Evolutionary conservation across 2,113 vertebrate species (phyloP).

Genomic region (Petromus typicus): DNA sequence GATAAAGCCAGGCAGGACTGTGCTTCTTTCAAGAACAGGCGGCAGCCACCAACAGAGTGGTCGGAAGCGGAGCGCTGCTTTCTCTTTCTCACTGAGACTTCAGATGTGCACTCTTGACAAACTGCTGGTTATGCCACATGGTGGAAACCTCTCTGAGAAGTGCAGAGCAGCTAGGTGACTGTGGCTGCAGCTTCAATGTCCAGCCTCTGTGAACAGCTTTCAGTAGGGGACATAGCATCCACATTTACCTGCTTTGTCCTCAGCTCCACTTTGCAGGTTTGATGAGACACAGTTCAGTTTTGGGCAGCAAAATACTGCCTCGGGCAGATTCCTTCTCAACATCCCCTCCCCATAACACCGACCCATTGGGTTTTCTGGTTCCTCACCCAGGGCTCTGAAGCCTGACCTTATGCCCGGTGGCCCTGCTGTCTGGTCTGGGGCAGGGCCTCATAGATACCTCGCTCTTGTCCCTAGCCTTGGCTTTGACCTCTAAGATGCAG

Average conservation of each 20-base stretch:
- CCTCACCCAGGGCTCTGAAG: background rate
- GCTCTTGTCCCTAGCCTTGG: background rate
- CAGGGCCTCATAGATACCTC: background rate
- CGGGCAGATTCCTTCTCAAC: background rate
- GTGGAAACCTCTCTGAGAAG: background rate
- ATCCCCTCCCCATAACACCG: background rate
- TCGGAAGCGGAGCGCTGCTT: background rate
- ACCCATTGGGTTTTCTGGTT: background rate
- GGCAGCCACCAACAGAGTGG: background rate
- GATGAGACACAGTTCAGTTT: background rate
- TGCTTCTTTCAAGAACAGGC: background rate
- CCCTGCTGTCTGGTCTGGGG: background rate
- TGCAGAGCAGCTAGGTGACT: background rate
- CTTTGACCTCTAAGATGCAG: background rate
- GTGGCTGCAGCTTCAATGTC: background rate
- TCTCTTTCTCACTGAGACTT: background rate
- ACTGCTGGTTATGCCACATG: background rate
- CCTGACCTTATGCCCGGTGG: background rate
- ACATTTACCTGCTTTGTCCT: background rate
- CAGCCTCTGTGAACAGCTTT: background rate
- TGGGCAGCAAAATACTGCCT: background rate
- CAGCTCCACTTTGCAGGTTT: background rate
- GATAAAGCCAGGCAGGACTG: constrained; percentile 10
- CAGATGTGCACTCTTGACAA: background rate
- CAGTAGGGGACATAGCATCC: background rate